These are phyloP conservation scores for Sceliomorpha sp. DNA, from an alignment of 2,888 invertebrate species.

Conservation along the genomic window DNA sequence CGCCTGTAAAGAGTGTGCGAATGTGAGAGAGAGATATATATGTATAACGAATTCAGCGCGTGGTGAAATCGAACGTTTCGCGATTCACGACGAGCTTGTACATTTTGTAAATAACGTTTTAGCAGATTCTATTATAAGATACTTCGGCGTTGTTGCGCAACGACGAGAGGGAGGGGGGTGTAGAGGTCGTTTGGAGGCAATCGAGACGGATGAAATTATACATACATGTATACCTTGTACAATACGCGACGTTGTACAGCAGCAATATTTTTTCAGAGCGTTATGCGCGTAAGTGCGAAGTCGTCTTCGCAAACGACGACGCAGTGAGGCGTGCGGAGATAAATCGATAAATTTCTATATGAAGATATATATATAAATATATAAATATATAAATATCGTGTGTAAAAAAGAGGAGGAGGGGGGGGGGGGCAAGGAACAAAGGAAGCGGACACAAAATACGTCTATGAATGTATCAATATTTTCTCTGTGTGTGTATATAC, in stretches of 20 bases:
- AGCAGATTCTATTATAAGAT: constrained; percentile 31
- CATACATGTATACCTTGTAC: constrained; percentile 46
- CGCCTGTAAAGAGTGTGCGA: constrained; percentile 38
- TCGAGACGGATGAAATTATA: constrained; percentile 18
- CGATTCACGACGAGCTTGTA: constrained; percentile 29
- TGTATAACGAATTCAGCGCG: constrained; percentile 18
- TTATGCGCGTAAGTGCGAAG: constrained; percentile 40
- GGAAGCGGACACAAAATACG: constrained; percentile 30
- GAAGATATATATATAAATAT: constrained; percentile 43
- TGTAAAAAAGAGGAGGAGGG: constrained; percentile 32
- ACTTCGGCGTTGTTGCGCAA: constrained; percentile 14
- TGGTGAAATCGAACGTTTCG: constrained; percentile 6
- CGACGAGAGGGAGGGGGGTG: background rate
- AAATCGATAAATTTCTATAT: constrained; percentile 39
- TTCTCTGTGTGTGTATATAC: constrained; percentile 54
- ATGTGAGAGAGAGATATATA: no score
- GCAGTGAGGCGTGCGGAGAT: constrained; percentile 12
- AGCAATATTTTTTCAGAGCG: constrained; percentile 53
- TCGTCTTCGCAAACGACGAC: constrained; percentile 1
- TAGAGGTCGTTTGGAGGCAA: constrained; percentile 6
- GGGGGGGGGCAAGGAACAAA: no score
- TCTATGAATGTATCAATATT: constrained; percentile 51
- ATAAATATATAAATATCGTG: constrained; percentile 40
- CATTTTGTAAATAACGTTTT: constrained; percentile 50
- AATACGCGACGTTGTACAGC: constrained; percentile 42